These are phyloP conservation scores for Enteromius radiatus DNA, from an alignment of 2,797 vertebrate genomes.

Conservation along the genomic window DNA sequence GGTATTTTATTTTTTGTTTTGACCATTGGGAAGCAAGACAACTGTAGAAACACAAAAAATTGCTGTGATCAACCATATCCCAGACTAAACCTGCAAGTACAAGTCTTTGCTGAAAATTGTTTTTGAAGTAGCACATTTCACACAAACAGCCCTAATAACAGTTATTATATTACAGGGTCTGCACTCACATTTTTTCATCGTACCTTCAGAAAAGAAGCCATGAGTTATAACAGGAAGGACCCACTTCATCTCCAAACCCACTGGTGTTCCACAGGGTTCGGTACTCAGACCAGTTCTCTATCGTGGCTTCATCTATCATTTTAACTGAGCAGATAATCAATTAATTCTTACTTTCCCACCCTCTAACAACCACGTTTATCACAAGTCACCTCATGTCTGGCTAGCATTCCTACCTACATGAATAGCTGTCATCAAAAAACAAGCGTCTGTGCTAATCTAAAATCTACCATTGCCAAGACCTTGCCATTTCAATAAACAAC, in stretches of 20 bases:
- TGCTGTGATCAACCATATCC: neutral
- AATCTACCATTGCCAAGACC: neutral
- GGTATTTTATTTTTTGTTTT: no score
- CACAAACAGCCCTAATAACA: conserved; percentile 2
- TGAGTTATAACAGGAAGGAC: neutral
- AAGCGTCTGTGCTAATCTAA: conserved; percentile 1
- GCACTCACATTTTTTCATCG: neutral
- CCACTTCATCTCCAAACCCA: neutral
- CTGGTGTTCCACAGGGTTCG: conserved; percentile 9
- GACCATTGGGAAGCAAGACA: neutral
- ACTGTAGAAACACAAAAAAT: no score
- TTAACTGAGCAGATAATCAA: neutral
- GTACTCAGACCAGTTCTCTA: neutral
- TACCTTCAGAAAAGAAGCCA: neutral
- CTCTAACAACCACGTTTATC: neutral
- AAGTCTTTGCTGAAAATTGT: neutral
- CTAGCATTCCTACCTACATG: neutral
- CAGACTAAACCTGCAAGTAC: neutral
- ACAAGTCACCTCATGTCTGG: neutral
- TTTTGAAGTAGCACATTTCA: neutral
- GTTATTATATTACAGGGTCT: neutral
- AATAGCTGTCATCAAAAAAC: neutral
- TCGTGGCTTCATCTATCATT: neutral
- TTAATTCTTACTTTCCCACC: neutral
- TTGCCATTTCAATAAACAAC: conserved; percentile 24